Base-by-base conservation (phyloP, 2,888 invertebrate genomes). In the Heliothis peltigera region DNA sequence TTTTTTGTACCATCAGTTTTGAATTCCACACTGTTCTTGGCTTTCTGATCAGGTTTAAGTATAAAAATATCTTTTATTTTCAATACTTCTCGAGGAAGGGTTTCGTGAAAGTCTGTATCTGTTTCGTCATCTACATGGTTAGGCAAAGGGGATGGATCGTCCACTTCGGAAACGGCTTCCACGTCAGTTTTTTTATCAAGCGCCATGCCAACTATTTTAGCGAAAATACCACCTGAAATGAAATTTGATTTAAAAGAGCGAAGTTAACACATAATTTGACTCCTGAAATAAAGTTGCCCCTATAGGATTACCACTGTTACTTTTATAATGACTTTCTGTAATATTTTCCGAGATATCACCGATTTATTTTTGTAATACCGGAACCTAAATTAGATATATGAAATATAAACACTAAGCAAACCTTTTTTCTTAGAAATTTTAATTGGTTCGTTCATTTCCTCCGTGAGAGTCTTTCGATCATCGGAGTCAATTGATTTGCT, bases 51-150 rank as follows among this genome's bases (percentile, higher is more conserved):
- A 19, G 69, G 48, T 80, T 88, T 90, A 10, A 81, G 66, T 22
- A 93, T 77, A 46, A 82, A 88, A 19, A 94, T 94, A 65, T 95
- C 95, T 85, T 96, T 96, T 44, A 94, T 92, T 86, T 95, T 95
- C 8, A 96, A 87, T 21, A 96, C 87, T 77, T 95, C 97, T 81
- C 96, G 96, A 0, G 97, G 97, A 68, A 97, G 86, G 0, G 96
- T 96, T 83, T 97, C 97, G 75, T 97, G 97, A 85, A 97, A 97
- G 76, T 97, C 97, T 0, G 96, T 97, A 76, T 97, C 97, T 0
- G 97, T 97, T 86, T 96, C 96, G 70, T 96, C 97, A 47, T 96
- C 96, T 57, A 94, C 92, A 57, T 93, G 89, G 59, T 87, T 94
- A 25, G 92, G 89, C 22, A 91, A 91, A 43, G 92, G 87, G 2